Evolutionary conservation across 2,888 invertebrate genomes (phyloP), one percentile per base, ranked within the genome.

Genomic region (Teleogryllus oceanicus): DNA sequence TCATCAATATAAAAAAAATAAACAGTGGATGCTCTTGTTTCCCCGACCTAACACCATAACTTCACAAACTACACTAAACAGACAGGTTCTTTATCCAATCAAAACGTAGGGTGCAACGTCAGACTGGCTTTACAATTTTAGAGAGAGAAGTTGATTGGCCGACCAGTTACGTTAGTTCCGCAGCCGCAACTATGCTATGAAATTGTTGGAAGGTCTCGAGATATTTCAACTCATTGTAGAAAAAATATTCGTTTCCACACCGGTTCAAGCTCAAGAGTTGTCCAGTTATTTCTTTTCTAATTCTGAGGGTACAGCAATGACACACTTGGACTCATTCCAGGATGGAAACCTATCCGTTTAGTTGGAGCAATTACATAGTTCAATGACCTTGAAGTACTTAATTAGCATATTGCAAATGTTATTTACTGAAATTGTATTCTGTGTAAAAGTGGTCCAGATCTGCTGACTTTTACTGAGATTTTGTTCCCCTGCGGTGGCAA

Each of bases 331-430:
- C 37, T 37, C 37, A 37, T 37, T 37, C 37, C 37, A 37, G 37
- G 37, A 8, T 37, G 37, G 37, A 37, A 37, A 37, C 37, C 37
- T 37, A 37, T 37, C 37, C 37, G 37, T 37, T 37, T 37, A 37
- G 37, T 37, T 37, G 37, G 62, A 18, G 13, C 62, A 62, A 62
- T 62, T 62, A 62, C 62, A 13, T 62, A 62, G 62, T 62, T 62
- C 62, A 62, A 62, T 62, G 62, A 62, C 62, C 62, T 62, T 62
- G 62, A 62, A 62, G 62, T n/a, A 62, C 62, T 62, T 62, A 62
- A 62, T 62, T 62, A 62, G 16, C 62, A 62, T 62, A 62, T 62
- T 62, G n/a, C 62, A n/a, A 62, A 62, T 37, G 37, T 37, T 37
- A 37, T 37, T 37, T 37, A 37, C 37, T 37, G 37, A 37, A 37